Conservation (phyloP, 2,888 invertebrate genomes). For the Megaustenia siamemsis region DNA sequence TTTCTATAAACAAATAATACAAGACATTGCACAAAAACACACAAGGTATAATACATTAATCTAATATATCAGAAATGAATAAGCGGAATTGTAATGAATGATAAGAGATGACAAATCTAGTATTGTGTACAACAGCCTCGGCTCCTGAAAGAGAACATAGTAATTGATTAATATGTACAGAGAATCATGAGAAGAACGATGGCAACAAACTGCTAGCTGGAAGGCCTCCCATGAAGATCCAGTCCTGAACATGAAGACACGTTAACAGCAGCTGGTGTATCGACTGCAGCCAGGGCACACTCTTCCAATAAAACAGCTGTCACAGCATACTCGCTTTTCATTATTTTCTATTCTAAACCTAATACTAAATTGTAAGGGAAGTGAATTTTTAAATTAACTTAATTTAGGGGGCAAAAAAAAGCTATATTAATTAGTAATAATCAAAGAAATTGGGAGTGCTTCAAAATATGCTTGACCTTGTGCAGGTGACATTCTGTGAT, state of each 20-base stretch:
- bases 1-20: too few relatives aligned
- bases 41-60: too few relatives aligned
- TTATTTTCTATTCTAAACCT: background rate
- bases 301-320: background rate
- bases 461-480: background rate
- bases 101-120: background rate
- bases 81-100: too few relatives aligned
- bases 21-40: too few relatives aligned
- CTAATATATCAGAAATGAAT: too few relatives aligned
- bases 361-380: background rate
- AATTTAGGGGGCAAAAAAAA: background rate
- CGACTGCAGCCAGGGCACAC: background rate
- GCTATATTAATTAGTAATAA: background rate
- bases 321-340: background rate
- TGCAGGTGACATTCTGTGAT: background rate
- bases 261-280: background rate
- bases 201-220: background rate
- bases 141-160: background rate
- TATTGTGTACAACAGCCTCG: background rate
- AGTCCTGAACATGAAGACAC: too few relatives aligned
- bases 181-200: background rate
- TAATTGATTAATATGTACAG: background rate
- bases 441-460: conserved; percentile 26
- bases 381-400: background rate
- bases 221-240: background rate